Evolutionary conservation across 2,113 vertebrate genomes (phyloP).

Genomic region (Microcebus murinus): DNA sequence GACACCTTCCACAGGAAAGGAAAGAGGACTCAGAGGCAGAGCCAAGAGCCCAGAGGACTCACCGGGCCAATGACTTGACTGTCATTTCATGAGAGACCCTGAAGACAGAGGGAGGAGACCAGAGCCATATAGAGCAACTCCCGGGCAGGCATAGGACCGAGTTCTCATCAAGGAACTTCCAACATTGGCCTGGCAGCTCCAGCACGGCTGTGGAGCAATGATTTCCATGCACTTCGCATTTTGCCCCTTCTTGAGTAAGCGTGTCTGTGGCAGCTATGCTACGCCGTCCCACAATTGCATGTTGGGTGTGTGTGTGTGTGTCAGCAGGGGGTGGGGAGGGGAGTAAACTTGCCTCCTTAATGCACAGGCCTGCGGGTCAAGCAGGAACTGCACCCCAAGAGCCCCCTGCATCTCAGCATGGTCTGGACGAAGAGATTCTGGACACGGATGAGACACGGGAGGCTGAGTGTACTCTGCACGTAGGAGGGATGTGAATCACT

Average conservation of each 20-base stretch:
- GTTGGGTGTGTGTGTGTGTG: background rate
- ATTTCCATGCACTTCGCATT: background rate
- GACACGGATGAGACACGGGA: background rate
- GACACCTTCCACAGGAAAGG: background rate
- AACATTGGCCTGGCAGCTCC: background rate
- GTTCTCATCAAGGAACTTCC: background rate
- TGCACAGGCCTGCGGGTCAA: background rate
- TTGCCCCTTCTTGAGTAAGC: background rate
- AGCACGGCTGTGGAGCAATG: background rate
- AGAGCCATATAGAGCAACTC: background rate
- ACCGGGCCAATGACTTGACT: background rate
- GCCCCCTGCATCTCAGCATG: background rate
- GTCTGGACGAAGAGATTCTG: background rate
- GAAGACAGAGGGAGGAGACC: background rate
- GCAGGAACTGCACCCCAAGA: background rate
- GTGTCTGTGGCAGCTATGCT: background rate
- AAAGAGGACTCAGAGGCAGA: background rate
- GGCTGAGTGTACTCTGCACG: background rate
- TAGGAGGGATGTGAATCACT: background rate
- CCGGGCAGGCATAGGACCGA: background rate
- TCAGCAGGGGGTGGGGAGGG: rapidly evolving
- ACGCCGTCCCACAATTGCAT: background rate
- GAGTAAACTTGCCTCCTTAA: background rate
- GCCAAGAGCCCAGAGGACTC: background rate
- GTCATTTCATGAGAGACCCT: background rate